Percentiles rank a stretch among this genome's conserved stretches.
Evolutionary conservation across 2,888 invertebrate genomes (phyloP).

Genomic region (Heliconius charithonia): DNA sequence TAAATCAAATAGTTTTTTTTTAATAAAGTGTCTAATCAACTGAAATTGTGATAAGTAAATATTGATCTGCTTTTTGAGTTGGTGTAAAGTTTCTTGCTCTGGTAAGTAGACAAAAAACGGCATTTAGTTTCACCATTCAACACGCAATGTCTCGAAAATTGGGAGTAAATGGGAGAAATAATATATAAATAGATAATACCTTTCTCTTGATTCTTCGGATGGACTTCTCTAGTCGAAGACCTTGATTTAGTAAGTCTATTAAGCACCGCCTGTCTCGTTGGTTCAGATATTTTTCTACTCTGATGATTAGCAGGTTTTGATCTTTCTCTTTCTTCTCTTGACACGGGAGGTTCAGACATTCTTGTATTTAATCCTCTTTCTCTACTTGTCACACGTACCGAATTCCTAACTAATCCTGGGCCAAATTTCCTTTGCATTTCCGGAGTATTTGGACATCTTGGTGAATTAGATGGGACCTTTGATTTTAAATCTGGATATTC

Average conservation of each 20-base stretch:
- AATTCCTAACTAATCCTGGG: constrained; percentile 75
- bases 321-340: constrained; percentile 72
- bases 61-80: background rate
- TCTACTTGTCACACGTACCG: constrained; percentile 70
- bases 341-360: constrained; percentile 81
- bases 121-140: background rate
- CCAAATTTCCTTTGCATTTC: constrained; percentile 85
- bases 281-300: constrained; percentile 73
- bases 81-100: background rate
- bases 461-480: constrained; percentile 74
- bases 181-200: constrained; percentile 54
- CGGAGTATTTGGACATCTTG: constrained; percentile 85
- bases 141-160: background rate
- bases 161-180: background rate
- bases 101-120: background rate
- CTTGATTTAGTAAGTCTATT: constrained; percentile 78
- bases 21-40: background rate
- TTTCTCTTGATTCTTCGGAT: constrained; percentile 73
- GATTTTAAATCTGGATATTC: constrained; percentile 81
- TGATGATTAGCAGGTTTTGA: constrained; percentile 69
- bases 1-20: background rate
- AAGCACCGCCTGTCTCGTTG: constrained; percentile 69
- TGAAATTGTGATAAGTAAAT: background rate
- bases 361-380: constrained; percentile 85
- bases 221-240: constrained; percentile 77